A percentile compares a stretch with the other conserved stretches of the same genome.
phyloP scores from a whole-genome alignment of 2,888 invertebrate genomes.

The Drosophila acutilabella region DNA sequence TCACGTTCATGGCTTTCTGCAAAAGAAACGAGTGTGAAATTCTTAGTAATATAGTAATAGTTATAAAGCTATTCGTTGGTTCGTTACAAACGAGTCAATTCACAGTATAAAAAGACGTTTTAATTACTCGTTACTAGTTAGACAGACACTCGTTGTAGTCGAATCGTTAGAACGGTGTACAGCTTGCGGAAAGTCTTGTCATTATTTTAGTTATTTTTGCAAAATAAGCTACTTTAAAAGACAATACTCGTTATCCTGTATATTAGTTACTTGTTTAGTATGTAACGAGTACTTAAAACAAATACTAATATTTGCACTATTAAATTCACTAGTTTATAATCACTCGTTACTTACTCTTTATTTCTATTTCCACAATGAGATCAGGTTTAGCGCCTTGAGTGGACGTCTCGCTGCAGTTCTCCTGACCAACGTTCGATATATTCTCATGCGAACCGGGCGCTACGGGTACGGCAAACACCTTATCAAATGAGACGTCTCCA shows the following conservation, averaged over 20 bases:
- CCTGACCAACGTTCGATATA: constrained; percentile 71
- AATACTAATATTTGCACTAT: too few species aligned
- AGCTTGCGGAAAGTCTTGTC: too few species aligned
- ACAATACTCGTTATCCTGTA: too few species aligned
- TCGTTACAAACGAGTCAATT: too few species aligned
- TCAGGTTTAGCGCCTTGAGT: constrained; percentile 71
- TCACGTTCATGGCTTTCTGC: constrained; percentile 59
- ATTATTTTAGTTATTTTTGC: too few species aligned
- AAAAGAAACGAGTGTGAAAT: neutral
- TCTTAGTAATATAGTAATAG: neutral
- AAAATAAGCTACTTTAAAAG: too few species aligned
- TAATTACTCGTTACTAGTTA: neutral
- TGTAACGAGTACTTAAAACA: too few species aligned
- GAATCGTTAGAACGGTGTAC: too few species aligned
- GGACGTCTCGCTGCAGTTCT: constrained; percentile 45
- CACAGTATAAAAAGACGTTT: neutral
- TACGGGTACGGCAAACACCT: constrained; percentile 92
- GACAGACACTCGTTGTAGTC: neutral
- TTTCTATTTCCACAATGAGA: constrained; percentile 85
- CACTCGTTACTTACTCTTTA: constrained; percentile 86
- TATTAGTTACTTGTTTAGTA: too few species aligned
- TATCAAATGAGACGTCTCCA: constrained; percentile 92
- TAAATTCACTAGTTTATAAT: neutral
- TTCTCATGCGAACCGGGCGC: constrained; percentile 87
- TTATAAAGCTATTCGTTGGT: neutral